Base-by-base conservation (phyloP, 2,113 vertebrate species). In the Pomatorhinus ruficollis region DNA sequence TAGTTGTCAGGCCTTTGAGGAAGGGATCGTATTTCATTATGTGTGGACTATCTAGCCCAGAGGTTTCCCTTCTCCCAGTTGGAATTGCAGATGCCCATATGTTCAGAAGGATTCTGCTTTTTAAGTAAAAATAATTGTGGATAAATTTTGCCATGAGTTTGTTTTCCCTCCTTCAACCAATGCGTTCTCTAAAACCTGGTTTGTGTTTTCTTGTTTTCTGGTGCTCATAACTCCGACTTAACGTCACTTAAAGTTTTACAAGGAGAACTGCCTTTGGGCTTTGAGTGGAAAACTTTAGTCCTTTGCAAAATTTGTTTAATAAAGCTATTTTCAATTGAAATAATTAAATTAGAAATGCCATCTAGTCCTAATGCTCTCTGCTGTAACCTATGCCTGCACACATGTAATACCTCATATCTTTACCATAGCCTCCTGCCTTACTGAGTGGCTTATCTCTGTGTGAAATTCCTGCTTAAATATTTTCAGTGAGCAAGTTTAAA, bases 401-500 rank as follows among this genome's bases (percentile, higher is more conserved):
- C 25, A n/a, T 72, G 66, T 52, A 89, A 40, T 50, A 22, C 30
- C 53, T 91, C 15, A 0, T 80, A 45, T 92, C 53, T 19, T 81
- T 88, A 39, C 54, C 47, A 65, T 76, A 93, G 92, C 63, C 71
- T 83, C 69, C 68, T 47, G 56, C 66, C 56, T 54, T 65, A 42
- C 57, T 3, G 25, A 94, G 72, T 95, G 83, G 68, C 93, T 96
- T 97, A 93, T 87, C 94, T 80, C 49, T 56, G 68, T 15, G 16
- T 93, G 79, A 86, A 96, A 96, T 86, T 86, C 95, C 86, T 97
- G 75, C 85, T 89, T 59, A 63, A 86, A 92, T 96, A 85, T 95
- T 97, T 97, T 91, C 95, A 87, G 84, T 78, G 81, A 90, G 81
- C 44, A 90, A 95, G 95, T 95, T 95, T 94, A 97, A 95, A 91